Evolutionary conservation across 2,797 vertebrate genomes (phyloP).

Genomic region (Leucoraja ocellata): DNA sequence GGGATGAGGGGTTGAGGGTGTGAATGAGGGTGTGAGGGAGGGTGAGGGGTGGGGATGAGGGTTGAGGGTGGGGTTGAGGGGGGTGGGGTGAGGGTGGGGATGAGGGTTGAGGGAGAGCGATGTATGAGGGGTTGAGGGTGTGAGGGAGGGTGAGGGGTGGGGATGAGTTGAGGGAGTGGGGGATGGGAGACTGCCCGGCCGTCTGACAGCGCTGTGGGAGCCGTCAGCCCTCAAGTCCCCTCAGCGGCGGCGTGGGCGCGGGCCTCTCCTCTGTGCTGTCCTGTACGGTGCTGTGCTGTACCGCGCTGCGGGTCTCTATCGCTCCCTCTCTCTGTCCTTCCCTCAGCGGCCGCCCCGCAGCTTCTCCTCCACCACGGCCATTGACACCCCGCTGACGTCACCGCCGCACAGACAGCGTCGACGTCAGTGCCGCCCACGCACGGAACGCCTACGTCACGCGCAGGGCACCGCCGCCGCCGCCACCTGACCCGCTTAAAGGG

Average conservation of each 20-base stretch:
- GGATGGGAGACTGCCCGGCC: too few relatives aligned
- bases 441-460: slow-evolving; percentile 46
- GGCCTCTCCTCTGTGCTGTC: background rate
- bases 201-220: too few relatives aligned
- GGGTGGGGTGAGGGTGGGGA: too few relatives aligned
- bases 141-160: too few relatives aligned
- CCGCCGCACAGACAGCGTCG: slow-evolving; percentile 49
- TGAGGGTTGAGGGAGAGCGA: too few relatives aligned
- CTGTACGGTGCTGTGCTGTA: slow-evolving; percentile 38
- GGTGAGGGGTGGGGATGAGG: too few relatives aligned
- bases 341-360: background rate
- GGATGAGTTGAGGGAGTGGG: too few relatives aligned
- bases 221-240: too few relatives aligned
- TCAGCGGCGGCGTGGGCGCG: background rate
- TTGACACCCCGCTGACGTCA: slow-evolving; percentile 57
- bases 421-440: slow-evolving; percentile 48
- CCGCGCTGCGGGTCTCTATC: too few relatives aligned
- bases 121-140: too few relatives aligned
- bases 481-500: background rate
- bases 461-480: background rate
- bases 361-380: slow-evolving; percentile 44
- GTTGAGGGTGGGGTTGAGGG: too few relatives aligned
- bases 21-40: background rate
- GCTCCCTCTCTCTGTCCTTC: background rate
- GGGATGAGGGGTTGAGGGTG: background rate